Percentiles rank a stretch among this genome's conserved stretches.
Conservation (phyloP, 2,113 vertebrate species). For the Pteruthius melanotis region DNA sequence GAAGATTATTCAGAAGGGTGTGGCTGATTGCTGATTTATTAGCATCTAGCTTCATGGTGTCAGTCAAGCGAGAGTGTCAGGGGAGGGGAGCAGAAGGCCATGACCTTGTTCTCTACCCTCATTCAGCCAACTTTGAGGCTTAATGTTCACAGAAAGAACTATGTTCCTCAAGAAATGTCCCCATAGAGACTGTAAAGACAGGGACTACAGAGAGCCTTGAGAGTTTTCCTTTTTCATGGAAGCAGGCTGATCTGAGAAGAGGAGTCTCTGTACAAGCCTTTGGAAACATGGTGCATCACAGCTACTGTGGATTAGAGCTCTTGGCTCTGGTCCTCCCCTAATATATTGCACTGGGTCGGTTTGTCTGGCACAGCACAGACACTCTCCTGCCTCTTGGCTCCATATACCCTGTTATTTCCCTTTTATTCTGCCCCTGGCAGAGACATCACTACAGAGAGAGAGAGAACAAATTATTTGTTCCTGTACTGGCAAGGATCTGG, state of each 20-base stretch:
- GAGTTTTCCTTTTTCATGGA: not conserved
- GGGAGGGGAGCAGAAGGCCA: not conserved
- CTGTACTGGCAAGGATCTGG: not conserved
- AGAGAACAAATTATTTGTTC: slow-evolving; percentile 27
- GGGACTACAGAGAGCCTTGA: not conserved
- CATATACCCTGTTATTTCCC: slow-evolving; percentile 18
- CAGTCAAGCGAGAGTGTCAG: not conserved
- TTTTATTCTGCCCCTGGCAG: slow-evolving; percentile 42
- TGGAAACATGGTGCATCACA: not conserved
- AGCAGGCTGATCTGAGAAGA: not conserved
- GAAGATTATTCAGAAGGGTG: slow-evolving; percentile 6
- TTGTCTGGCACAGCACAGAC: slow-evolving; percentile 11
- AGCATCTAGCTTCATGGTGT: not conserved
- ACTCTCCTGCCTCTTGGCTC: slow-evolving; percentile 10
- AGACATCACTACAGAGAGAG: not conserved
- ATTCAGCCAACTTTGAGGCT: not conserved
- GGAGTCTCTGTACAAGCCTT: not conserved
- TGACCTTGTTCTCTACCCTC: not conserved
- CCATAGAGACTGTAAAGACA: not conserved
- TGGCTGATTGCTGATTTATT: slow-evolving; percentile 14
- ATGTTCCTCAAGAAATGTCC: not conserved
- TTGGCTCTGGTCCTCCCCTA: not conserved
- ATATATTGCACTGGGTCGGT: not conserved
- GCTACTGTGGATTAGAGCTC: not conserved
- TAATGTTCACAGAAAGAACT: not conserved